phyloP scores from a whole-genome alignment of 1,140 invertebrate species.

The Drosophila trapezifrons region DNA sequence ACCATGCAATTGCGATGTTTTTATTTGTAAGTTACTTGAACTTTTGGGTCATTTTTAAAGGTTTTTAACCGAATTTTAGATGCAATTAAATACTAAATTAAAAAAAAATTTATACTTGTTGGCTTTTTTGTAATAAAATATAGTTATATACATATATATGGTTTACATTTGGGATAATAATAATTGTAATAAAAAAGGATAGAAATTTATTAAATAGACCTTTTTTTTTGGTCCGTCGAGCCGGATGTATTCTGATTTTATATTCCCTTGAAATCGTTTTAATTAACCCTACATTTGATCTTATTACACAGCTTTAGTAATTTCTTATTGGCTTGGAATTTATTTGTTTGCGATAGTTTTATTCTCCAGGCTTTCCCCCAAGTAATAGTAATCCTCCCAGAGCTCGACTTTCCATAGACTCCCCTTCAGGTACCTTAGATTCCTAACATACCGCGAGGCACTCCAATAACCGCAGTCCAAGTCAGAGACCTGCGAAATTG shows the following conservation, averaged over 20 bases:
- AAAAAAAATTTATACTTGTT: too few species aligned
- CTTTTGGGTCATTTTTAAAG: background rate
- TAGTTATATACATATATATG: too few species aligned
- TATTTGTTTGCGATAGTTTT: background rate
- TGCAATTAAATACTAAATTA: too few species aligned
- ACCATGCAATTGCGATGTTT: too few species aligned
- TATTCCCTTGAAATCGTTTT: background rate
- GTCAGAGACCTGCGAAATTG: constrained; percentile 1
- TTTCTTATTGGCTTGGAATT: background rate
- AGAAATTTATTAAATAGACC: too few species aligned
- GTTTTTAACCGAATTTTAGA: background rate
- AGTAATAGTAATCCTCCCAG: background rate
- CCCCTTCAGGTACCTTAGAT: constrained; percentile 13
- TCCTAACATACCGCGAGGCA: constrained; percentile 18
- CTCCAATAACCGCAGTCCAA: constrained; percentile 45
- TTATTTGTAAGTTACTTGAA: too few species aligned
- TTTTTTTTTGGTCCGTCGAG: too few species aligned
- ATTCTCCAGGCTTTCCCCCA: background rate
- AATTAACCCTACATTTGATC: background rate
- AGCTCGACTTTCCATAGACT: constrained; percentile 12
- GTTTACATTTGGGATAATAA: too few species aligned
- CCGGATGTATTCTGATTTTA: too few species aligned
- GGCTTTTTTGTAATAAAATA: too few species aligned
- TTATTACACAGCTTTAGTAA: too few species aligned
- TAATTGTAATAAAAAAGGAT: too few species aligned